phyloP scores from a whole-genome alignment of 2,888 invertebrate genomes.

The Oscheius sp. region DNA sequence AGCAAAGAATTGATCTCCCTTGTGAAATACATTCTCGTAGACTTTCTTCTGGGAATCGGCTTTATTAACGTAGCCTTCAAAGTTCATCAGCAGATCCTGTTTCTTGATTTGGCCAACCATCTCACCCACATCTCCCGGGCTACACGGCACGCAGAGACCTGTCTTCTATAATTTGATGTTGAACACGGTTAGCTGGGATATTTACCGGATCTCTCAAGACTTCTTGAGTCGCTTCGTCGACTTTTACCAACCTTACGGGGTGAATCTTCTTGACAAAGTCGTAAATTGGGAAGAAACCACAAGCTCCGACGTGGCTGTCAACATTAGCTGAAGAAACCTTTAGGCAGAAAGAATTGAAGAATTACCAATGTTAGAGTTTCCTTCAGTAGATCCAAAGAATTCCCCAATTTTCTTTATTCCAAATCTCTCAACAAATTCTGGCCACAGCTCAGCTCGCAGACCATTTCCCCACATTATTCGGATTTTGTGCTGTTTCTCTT shows the following conservation, averaged over 20 bases:
- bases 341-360: too few relatives aligned
- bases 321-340: constrained; percentile 88
- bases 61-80: constrained; percentile 82
- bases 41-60: constrained; percentile 91
- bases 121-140: constrained; percentile 88
- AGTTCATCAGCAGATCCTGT: constrained; percentile 86
- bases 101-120: constrained; percentile 93
- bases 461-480: constrained; percentile 92
- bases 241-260: constrained; percentile 92
- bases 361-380: constrained; percentile 88
- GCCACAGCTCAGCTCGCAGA: constrained; percentile 91
- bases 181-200: too few relatives aligned
- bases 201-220: constrained; percentile 81
- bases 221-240: constrained; percentile 88
- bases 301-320: constrained; percentile 88
- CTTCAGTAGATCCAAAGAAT: constrained; percentile 96
- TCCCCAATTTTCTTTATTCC: constrained; percentile 87
- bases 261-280: constrained; percentile 88
- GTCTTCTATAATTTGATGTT: constrained; percentile 69
- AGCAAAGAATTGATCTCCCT: constrained; percentile 82
- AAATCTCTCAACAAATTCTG: constrained; percentile 87
- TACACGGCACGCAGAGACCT: constrained; percentile 87
- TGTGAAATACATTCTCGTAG: constrained; percentile 85
- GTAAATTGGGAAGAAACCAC: constrained; percentile 86
- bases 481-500: constrained; percentile 75